These are phyloP conservation scores for Zophobas morio DNA, from an alignment of 1,140 invertebrate species.

Conservation along the genomic window DNA sequence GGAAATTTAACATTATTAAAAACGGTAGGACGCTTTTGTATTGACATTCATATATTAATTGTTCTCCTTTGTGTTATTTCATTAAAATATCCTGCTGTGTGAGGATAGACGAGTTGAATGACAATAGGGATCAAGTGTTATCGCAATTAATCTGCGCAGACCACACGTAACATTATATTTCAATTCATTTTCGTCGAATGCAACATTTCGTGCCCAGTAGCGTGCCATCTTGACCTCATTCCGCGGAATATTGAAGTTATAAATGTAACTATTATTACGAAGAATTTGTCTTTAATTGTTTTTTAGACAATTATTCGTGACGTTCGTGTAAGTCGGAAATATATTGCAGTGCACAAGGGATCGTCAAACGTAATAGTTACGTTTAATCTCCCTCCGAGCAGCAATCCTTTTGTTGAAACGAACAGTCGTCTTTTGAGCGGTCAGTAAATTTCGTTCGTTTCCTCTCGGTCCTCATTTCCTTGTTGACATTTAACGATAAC, in stretches of 20 bases:
- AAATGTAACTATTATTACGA: slow-evolving; percentile 25
- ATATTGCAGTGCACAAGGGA: slow-evolving; percentile 12
- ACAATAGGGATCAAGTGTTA: too few relatives aligned
- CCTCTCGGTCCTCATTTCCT: slow-evolving; percentile 12
- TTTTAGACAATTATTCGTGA: slow-evolving; percentile 9
- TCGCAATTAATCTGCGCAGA: too few relatives aligned
- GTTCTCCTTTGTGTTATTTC: too few relatives aligned
- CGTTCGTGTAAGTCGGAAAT: slow-evolving; percentile 1
- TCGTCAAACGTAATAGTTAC: background rate
- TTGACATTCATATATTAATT: too few relatives aligned
- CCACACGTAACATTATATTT: background rate
- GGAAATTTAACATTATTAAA: too few relatives aligned
- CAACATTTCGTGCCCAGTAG: background rate
- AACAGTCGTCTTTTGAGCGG: slow-evolving; percentile 8
- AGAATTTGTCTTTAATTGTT: slow-evolving; percentile 32
- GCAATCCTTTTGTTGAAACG: slow-evolving; percentile 3
- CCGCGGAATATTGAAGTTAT: slow-evolving; percentile 7
- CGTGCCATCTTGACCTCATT: slow-evolving; percentile 25
- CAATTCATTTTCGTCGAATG: background rate
- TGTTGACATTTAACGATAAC: slow-evolving; percentile 44
- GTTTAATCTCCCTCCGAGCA: background rate
- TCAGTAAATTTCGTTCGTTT: slow-evolving; percentile 34
- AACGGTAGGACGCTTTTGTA: too few relatives aligned
- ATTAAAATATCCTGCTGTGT: too few relatives aligned
- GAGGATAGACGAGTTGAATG: too few relatives aligned